Conservation (phyloP, 2,113 vertebrate species). For the Scolopax mira region DNA sequence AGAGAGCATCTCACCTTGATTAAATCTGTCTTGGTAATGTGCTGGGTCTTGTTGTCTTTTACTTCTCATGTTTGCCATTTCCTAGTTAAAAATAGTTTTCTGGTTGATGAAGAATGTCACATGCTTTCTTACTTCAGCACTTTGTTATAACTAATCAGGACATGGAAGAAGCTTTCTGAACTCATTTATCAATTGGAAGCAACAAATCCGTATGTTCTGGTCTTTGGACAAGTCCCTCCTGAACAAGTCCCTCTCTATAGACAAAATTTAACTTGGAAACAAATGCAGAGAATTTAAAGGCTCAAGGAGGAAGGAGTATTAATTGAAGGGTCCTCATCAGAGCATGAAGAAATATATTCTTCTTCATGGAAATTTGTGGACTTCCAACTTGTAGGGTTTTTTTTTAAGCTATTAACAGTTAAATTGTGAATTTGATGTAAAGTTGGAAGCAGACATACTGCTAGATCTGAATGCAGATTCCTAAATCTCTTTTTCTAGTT, state of each 20-base stretch:
- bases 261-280: neutral
- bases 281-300: neutral
- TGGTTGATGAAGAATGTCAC: neutral
- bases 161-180: neutral
- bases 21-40: neutral
- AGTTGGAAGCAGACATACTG: neutral
- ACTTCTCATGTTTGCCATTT: neutral
- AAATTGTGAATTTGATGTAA: neutral
- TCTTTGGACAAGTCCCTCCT: neutral
- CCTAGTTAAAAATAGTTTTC: neutral
- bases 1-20: neutral
- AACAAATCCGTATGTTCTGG: neutral
- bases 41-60: neutral
- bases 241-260: neutral
- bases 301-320: neutral
- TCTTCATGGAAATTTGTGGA: neutral
- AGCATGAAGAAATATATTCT: neutral
- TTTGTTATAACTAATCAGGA: neutral
- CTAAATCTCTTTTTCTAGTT: neutral
- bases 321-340: neutral
- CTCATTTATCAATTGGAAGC: neutral
- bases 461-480: neutral
- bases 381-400: neutral
- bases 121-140: neutral
- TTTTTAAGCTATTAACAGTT: neutral